Evolutionary conservation across 2,888 invertebrate species (phyloP).

Genomic region (Julus scanicus): DNA sequence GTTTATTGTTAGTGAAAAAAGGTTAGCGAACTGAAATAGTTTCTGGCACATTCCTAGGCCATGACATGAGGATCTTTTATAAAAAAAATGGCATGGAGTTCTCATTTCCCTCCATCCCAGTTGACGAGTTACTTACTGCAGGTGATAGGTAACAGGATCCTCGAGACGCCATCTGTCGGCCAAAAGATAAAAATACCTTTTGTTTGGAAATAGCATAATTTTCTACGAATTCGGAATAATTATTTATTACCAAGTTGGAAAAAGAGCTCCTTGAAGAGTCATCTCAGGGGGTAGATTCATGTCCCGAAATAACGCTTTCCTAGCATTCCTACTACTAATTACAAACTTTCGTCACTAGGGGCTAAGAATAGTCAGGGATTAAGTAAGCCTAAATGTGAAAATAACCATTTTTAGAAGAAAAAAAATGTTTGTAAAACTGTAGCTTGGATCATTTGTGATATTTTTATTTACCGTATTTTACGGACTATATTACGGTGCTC

Average conservation of each 20-base stretch:
- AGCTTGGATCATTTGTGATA: no score
- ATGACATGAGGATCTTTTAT: constrained; percentile 24
- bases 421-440: no score
- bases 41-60: constrained; percentile 41
- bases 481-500: no score
- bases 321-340: constrained; percentile 41
- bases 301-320: constrained; percentile 4
- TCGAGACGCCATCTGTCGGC: constrained; percentile 1
- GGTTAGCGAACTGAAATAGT: constrained; percentile 47
- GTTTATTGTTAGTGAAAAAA: constrained; percentile 48
- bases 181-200: constrained; percentile 17
- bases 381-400: background rate
- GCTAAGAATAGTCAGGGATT: constrained; percentile 51
- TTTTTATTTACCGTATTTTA: no score
- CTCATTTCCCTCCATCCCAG: background rate
- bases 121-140: constrained; percentile 28
- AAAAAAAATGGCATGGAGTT: background rate
- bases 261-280: constrained; percentile 27
- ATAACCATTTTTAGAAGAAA: no score
- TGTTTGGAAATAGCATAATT: constrained; percentile 7
- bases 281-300: background rate
- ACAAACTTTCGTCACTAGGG: constrained; percentile 21
- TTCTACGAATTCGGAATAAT: constrained; percentile 13
- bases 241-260: background rate
- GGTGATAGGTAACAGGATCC: constrained; percentile 8